phyloP scores from a whole-genome alignment of 2,888 invertebrate species.

The Acleris literana region DNA sequence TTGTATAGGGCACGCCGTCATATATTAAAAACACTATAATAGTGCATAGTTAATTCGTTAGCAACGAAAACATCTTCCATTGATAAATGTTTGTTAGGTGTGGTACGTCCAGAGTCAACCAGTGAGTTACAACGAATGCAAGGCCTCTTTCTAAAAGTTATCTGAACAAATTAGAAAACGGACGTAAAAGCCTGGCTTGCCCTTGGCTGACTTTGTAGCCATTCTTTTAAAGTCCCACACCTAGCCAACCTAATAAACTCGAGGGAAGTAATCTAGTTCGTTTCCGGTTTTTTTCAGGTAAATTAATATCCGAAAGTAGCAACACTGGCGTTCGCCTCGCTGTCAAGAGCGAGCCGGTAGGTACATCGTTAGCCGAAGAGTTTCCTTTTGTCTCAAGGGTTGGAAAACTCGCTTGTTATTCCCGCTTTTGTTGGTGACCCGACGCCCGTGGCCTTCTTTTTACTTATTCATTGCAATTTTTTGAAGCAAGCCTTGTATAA shows the following conservation, averaged over 20 bases:
- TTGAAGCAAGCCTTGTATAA: conserved; percentile 46
- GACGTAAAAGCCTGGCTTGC: too few relatives aligned
- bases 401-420: conserved; percentile 61
- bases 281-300: not conserved
- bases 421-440: conserved; percentile 63
- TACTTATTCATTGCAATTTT: conserved; percentile 67
- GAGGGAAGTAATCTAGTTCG: not conserved
- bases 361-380: conserved; percentile 70
- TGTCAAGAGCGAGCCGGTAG: conserved; percentile 59
- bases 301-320: conserved; percentile 50
- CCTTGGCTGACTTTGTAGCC: not conserved
- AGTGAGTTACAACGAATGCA: too few relatives aligned
- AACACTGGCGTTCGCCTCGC: conserved; percentile 46
- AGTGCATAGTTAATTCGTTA: too few relatives aligned
- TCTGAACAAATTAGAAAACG: too few relatives aligned
- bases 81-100: too few relatives aligned
- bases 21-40: too few relatives aligned
- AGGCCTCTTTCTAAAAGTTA: too few relatives aligned
- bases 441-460: conserved; percentile 60
- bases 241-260: not conserved
- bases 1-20: too few relatives aligned
- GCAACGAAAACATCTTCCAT: too few relatives aligned
- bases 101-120: too few relatives aligned
- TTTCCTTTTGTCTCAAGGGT: conserved; percentile 72
- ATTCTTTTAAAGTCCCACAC: not conserved